These are phyloP conservation scores for Teleiodes luculella DNA, from an alignment of 2,888 invertebrate species.

Conservation along the genomic window DNA sequence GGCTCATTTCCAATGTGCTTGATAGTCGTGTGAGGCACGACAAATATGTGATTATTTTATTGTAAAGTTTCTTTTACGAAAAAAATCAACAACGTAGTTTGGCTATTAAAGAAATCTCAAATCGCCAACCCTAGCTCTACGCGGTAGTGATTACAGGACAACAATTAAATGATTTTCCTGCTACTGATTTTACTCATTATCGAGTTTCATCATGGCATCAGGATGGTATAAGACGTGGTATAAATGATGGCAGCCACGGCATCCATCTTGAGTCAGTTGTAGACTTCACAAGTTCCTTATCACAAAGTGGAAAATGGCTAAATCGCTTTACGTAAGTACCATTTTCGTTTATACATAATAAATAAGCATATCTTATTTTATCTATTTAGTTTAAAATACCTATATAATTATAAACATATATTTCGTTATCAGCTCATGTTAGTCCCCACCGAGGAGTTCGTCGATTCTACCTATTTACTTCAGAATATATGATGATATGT, in stretches of 20 bases:
- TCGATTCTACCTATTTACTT: too few species aligned
- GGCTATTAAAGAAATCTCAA: too few species aligned
- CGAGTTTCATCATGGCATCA: constrained; percentile 27
- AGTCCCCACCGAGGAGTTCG: too few species aligned
- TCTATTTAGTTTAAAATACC: too few species aligned
- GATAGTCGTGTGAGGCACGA: too few species aligned
- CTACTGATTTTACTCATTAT: constrained; percentile 30
- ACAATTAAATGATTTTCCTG: constrained; percentile 26
- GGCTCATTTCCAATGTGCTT: too few species aligned
- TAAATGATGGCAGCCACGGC: neutral
- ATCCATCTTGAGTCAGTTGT: neutral
- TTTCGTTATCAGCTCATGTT: too few species aligned
- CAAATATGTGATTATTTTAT: too few species aligned
- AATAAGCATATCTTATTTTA: neutral
- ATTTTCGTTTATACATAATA: neutral
- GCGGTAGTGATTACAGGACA: constrained; percentile 11
- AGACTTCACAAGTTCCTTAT: neutral
- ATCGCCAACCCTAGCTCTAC: neutral
- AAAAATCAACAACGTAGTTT: too few species aligned
- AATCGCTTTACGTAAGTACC: constrained; percentile 1
- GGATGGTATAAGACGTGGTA: constrained; percentile 1
- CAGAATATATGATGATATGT: too few species aligned
- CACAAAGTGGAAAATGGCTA: constrained; percentile 10
- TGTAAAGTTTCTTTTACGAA: too few species aligned
- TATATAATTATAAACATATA: too few species aligned